A percentile compares a stretch with the other conserved stretches of the same genome.
phyloP scores from a whole-genome alignment of 2,113 vertebrate genomes.

The Okapia johnstoni region DNA sequence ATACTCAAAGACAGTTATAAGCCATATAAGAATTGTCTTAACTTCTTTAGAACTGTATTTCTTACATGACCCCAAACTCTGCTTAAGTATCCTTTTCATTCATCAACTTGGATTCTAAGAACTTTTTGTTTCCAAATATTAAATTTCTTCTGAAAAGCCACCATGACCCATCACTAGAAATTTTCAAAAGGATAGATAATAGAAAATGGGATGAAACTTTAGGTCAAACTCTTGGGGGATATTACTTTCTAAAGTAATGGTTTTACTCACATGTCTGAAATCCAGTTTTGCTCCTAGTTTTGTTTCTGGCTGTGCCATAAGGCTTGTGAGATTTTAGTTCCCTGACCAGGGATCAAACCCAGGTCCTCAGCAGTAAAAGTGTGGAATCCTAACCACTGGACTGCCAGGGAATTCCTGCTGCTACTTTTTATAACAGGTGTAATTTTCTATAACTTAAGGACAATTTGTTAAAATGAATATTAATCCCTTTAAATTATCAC shows the following conservation, averaged over 20 bases:
- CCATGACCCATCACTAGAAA: neutral
- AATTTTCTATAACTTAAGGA: neutral
- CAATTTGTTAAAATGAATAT: neutral
- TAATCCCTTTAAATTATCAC: neutral
- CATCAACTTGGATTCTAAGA: neutral
- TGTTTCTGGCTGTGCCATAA: neutral
- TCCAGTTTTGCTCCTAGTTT: neutral
- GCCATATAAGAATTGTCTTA: neutral
- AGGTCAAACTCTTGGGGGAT: neutral
- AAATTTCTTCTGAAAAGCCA: neutral
- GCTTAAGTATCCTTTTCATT: neutral
- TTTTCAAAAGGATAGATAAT: neutral
- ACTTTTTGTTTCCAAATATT: neutral
- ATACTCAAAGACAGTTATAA: neutral
- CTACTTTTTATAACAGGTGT: neutral
- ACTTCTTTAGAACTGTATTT: neutral
- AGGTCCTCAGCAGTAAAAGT: neutral
- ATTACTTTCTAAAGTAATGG: neutral
- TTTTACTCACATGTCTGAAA: neutral
- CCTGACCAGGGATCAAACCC: neutral
- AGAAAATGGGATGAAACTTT: neutral
- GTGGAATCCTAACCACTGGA: neutral
- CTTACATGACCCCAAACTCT: neutral
- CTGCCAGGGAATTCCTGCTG: neutral
- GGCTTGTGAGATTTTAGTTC: neutral